Evolutionary conservation across 1,140 invertebrate species (phyloP).

Genomic region (Neoseiulus cucumeris): DNA sequence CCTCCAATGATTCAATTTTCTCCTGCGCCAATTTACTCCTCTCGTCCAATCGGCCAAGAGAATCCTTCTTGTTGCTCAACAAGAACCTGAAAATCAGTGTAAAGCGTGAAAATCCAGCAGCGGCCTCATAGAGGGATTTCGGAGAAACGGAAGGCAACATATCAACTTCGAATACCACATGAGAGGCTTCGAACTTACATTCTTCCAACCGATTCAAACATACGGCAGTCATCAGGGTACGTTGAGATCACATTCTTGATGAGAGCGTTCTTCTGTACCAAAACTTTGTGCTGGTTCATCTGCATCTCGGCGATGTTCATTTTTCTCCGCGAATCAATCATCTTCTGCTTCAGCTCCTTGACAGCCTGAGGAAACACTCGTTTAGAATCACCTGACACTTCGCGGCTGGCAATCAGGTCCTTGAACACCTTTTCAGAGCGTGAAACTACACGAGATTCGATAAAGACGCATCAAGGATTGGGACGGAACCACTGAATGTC

Average conservation of each 20-base stretch:
- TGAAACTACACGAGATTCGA: no score
- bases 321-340: conserved; percentile 55
- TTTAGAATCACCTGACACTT: no score
- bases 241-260: conserved; percentile 40
- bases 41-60: conserved; percentile 41
- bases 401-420: no score
- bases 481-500: no score
- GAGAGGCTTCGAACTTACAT: conserved; percentile 35
- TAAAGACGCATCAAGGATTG: no score
- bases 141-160: no score
- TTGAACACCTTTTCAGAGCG: no score
- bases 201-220: conserved; percentile 56
- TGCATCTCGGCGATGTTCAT: conserved; percentile 54
- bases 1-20: conserved; percentile 49
- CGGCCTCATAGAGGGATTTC: no score
- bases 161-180: not conserved
- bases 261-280: conserved; percentile 45
- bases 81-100: conserved; percentile 39
- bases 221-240: conserved; percentile 40
- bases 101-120: conserved; percentile 8
- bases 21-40: conserved; percentile 39
- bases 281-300: conserved; percentile 45
- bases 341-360: conserved; percentile 56
- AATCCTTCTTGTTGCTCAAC: conserved; percentile 40
- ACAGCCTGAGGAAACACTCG: conserved; percentile 40